Percentiles rank a stretch among this genome's conserved stretches.
phyloP scores from a whole-genome alignment of 1,140 invertebrate species.

The Epicauta chinensis region DNA sequence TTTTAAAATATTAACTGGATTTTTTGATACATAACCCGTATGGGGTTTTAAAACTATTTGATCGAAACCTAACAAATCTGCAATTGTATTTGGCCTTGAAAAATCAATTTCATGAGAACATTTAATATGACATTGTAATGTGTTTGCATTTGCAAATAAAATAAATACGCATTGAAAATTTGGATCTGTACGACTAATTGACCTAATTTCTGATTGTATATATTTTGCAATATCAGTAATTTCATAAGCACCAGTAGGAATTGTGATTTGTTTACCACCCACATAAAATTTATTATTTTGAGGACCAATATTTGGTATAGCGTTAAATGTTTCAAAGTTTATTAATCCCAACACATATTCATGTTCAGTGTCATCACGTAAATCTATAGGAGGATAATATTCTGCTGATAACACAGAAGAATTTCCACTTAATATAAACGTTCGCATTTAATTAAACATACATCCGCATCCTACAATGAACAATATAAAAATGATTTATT shows the following conservation, averaged over 20 bases:
- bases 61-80: conserved; percentile 20
- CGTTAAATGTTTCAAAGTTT: conserved; percentile 18
- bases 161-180: background rate
- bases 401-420: conserved; percentile 2
- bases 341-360: conserved; percentile 9
- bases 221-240: conserved; percentile 8
- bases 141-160: conserved; percentile 20
- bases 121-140: conserved; percentile 18
- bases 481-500: background rate
- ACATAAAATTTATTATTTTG: conserved; percentile 16
- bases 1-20: conserved; percentile 5
- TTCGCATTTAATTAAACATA: background rate
- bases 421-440: conserved; percentile 17
- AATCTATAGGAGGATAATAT: conserved; percentile 16
- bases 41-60: background rate
- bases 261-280: conserved; percentile 7
- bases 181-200: background rate
- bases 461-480: conserved; percentile 1
- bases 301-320: conserved; percentile 18
- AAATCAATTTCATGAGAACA: conserved; percentile 20
- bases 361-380: background rate
- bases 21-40: background rate
- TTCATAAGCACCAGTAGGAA: conserved; percentile 20
- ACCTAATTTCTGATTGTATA: conserved; percentile 5
- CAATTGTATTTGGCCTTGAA: conserved; percentile 16